phyloP scores from a whole-genome alignment of 2,888 invertebrate species.

The Microchrysa polita region DNA sequence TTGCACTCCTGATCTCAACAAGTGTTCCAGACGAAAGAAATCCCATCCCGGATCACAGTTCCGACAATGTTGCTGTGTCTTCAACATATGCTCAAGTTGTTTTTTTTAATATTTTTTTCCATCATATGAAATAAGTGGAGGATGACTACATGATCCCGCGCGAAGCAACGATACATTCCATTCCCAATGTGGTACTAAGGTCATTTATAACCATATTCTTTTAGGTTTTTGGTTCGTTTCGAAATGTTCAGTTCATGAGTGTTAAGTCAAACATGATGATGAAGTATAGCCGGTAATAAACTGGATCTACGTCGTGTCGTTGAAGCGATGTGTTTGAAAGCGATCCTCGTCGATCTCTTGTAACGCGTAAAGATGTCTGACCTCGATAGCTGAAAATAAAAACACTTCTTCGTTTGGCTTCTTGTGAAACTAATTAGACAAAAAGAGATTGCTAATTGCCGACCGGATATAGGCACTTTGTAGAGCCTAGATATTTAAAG shows the following conservation, averaged over 20 bases:
- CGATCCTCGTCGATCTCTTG: slow-evolving; percentile 40
- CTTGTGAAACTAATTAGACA: slow-evolving; percentile 37
- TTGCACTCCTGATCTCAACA: slow-evolving; percentile 24
- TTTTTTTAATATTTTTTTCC: slow-evolving; percentile 1
- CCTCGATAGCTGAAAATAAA: slow-evolving; percentile 27
- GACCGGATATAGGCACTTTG: slow-evolving; percentile 43
- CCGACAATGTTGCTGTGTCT: slow-evolving; percentile 11
- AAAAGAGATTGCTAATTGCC: slow-evolving; percentile 40
- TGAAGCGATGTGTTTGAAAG: slow-evolving; percentile 21
- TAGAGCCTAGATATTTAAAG: too few relatives aligned
- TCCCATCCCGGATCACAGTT: slow-evolving; percentile 31
- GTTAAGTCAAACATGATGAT: slow-evolving; percentile 26
- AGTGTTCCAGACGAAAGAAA: slow-evolving; percentile 17
- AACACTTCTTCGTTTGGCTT: slow-evolving; percentile 14
- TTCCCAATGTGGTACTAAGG: slow-evolving; percentile 34
- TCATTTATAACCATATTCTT: slow-evolving; percentile 35
- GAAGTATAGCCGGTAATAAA: slow-evolving; percentile 20
- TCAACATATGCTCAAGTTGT: slow-evolving; percentile 30
- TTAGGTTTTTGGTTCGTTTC: slow-evolving; percentile 44
- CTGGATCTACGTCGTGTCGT: not conserved
- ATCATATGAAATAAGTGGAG: not conserved
- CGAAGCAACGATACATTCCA: slow-evolving; percentile 17
- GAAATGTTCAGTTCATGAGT: slow-evolving; percentile 34
- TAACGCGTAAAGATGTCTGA: slow-evolving; percentile 34
- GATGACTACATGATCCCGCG: not conserved